A percentile compares a stretch with the other conserved stretches of the same genome.
Conservation (phyloP, 2,888 invertebrate genomes). For the Dascillus cervinus region DNA sequence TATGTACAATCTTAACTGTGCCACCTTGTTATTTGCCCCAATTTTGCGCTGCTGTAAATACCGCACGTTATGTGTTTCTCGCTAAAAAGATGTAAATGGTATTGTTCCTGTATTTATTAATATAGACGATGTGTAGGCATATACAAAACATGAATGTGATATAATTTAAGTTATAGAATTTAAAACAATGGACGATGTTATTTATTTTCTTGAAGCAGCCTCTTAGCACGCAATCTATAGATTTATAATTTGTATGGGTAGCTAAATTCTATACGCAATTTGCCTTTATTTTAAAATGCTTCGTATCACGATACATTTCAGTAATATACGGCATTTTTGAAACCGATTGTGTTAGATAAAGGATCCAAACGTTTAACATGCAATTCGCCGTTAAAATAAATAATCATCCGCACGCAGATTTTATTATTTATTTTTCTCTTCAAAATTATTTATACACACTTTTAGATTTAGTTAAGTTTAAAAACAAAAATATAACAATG, state of each 20-base stretch:
- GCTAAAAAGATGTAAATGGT: too few species aligned
- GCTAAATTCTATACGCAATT: conserved; percentile 22
- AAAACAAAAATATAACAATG: too few species aligned
- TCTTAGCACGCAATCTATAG: conserved; percentile 25
- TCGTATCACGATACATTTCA: conserved; percentile 21
- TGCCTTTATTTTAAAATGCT: conserved; percentile 22
- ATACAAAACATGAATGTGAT: conserved; percentile 31
- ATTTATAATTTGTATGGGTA: conserved; percentile 26
- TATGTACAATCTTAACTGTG: too few species aligned
- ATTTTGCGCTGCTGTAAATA: too few species aligned
- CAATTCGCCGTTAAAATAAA: conserved; percentile 24
- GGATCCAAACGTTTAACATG: conserved; percentile 25
- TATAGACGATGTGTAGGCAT: conserved; percentile 2
- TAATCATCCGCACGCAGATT: conserved; percentile 7
- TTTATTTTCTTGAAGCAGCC: conserved; percentile 22
- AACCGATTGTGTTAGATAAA: conserved; percentile 26
- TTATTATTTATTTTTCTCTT: background rate
- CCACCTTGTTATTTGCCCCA: too few species aligned
- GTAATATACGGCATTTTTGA: conserved; percentile 22
- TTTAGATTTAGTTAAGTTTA: too few species aligned
- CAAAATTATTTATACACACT: background rate
- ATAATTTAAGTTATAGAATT: conserved; percentile 32
- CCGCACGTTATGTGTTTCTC: too few species aligned
- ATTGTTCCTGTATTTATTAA: conserved; percentile 24
- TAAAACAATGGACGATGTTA: conserved; percentile 22